Evolutionary conservation across 2,888 invertebrate genomes (phyloP), one percentile per base, ranked within the genome.

Genomic region (Lathronympha strigana): DNA sequence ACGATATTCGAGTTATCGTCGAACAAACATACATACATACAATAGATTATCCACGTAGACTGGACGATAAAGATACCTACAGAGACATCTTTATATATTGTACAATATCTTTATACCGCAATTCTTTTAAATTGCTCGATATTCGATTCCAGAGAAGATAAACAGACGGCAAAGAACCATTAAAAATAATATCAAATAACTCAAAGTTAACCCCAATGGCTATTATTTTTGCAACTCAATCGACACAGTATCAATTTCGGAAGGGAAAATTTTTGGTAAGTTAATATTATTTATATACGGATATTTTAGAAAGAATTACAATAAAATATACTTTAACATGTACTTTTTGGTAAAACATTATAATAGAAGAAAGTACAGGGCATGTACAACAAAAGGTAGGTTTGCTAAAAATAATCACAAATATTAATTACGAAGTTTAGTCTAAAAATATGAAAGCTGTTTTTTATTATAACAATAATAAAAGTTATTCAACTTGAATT

Each of bases 171-270:
- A 36, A 23, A 15, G 21, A 53, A 53, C 36, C 21, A n/a, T 33
- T 53, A 53, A 53, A 21, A 38, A 38, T n/a, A 53, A 36, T 53
- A 53, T 53, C 36, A n/a, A 36, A n/a, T 53, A 36, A 36, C 51
- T 33, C 36, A 53, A 53, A 36, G 36, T 13, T 19, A 21, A n/a
- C 36, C 21, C 3, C 36, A 8, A 8, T 36, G 23, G 21, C 33
- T 36, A 21, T 53, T 53, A 53, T 53, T 53, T 53, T 53, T 53
- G 21, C 21, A 21, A n/a, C 21, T 33, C 21, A 49, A 25, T 8
- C 15, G 38, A 15, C 5, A 15, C n/a, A 13, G 0, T 36, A 36
- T 36, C 13, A n/a, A 36, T 4, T 13, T 13, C 13, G 36, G 36
- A 11, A 13, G 4, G 36, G 13, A 36, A 36, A 36, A 13, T 13